Evolutionary conservation across 2,113 vertebrate species (phyloP).

Genomic region (Halichoerus grypus): DNA sequence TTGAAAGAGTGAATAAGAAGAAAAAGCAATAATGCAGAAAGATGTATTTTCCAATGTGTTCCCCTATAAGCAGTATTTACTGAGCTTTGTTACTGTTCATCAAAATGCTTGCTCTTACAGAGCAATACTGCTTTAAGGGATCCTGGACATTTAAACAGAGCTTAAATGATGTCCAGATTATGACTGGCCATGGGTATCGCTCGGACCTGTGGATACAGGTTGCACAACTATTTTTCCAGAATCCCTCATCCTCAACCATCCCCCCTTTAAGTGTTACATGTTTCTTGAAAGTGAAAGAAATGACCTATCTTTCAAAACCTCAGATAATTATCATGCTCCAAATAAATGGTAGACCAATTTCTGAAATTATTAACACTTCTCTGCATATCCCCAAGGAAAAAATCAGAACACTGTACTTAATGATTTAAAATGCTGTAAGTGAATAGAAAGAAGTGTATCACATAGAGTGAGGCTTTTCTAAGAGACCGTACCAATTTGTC

Average conservation of each 20-base stretch:
- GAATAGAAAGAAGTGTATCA: not conserved
- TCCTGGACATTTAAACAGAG: not conserved
- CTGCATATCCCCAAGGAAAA: not conserved
- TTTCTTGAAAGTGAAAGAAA: conserved; percentile 42
- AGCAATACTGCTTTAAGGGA: not conserved
- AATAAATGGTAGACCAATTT: not conserved
- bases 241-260: not conserved
- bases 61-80: not conserved
- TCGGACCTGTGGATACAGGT: not conserved
- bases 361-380: conserved; percentile 5
- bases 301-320: not conserved
- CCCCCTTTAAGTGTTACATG: not conserved
- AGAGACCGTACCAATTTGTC: not conserved
- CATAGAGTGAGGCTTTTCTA: not conserved
- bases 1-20: not conserved
- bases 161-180: not conserved
- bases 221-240: not conserved
- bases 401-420: not conserved
- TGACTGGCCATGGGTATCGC: not conserved
- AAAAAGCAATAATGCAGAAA: not conserved
- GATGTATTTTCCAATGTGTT: not conserved
- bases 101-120: not conserved
- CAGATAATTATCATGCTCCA: not conserved
- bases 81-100: not conserved
- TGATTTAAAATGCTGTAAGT: not conserved